Percentiles rank a stretch among this genome's conserved stretches.
These are phyloP conservation scores for Hemichromis elongatus DNA, from an alignment of 2,113 vertebrate genomes.

Conservation along the genomic window DNA sequence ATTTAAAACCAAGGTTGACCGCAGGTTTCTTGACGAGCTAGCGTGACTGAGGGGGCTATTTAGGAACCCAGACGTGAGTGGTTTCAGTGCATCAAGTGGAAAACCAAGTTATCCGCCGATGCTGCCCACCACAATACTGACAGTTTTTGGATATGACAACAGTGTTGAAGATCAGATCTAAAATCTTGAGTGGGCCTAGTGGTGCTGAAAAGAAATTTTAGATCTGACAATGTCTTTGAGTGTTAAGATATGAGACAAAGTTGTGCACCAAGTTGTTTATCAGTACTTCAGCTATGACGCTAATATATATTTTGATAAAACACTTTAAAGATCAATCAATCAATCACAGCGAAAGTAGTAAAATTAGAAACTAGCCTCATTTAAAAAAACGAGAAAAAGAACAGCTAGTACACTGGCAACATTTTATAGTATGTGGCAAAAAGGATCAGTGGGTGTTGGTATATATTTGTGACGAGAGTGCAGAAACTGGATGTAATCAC, in stretches of 20 bases:
- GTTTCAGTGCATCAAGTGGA: background rate
- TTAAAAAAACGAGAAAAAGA: background rate
- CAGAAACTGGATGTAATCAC: conserved; percentile 1
- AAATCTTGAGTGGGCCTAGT: background rate
- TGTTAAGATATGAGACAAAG: background rate
- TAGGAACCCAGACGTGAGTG: background rate
- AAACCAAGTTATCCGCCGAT: background rate
- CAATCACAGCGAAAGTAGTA: background rate
- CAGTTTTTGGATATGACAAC: background rate
- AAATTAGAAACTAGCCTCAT: background rate
- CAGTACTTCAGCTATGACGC: background rate
- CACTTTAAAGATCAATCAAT: background rate
- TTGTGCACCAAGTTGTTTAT: background rate
- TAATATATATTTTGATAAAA: background rate
- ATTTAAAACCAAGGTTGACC: background rate
- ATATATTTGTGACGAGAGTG: background rate
- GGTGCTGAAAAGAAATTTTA: background rate
- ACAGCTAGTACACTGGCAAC: background rate
- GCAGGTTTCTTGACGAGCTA: background rate
- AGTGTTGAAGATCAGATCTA: background rate
- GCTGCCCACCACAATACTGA: background rate
- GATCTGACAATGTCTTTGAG: background rate
- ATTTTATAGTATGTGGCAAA: background rate
- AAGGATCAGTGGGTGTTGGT: background rate
- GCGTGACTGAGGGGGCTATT: background rate